Percentiles rank a stretch among this genome's conserved stretches.
These are phyloP conservation scores for Sepioteuthis lessoniana DNA, from an alignment of 2,888 invertebrate genomes.

Conservation along the genomic window DNA sequence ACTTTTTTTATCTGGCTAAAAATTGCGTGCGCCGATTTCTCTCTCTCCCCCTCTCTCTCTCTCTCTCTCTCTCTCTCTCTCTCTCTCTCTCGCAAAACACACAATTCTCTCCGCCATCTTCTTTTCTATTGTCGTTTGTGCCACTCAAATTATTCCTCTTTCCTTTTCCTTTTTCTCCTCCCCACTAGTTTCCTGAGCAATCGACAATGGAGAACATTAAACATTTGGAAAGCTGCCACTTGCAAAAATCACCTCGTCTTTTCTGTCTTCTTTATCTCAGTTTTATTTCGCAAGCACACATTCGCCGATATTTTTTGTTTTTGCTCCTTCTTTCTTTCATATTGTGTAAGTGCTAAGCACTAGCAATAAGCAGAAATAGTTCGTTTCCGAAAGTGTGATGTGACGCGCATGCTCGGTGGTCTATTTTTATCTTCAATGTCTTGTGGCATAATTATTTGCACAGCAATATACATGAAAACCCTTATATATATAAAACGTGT, in stretches of 20 bases:
- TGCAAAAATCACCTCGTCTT: background rate
- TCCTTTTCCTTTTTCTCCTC: background rate
- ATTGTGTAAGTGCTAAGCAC: background rate
- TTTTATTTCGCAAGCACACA: background rate
- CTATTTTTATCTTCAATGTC: background rate
- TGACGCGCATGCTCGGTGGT: background rate
- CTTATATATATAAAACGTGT: background rate
- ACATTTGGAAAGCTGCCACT: background rate
- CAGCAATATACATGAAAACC: background rate
- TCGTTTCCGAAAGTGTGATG: constrained; percentile 7
- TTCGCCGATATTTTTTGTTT: background rate
- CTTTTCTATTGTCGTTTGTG: too few relatives aligned
- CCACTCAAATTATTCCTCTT: background rate
- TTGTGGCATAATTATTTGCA: constrained; percentile 14
- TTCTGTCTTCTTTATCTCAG: background rate
- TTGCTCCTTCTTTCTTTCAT: background rate
- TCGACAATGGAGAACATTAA: constrained; percentile 6
- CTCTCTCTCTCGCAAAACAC: too few relatives aligned
- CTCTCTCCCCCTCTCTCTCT: too few relatives aligned
- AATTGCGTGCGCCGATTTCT: too few relatives aligned
- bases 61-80: too few relatives aligned
- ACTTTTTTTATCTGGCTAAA: too few relatives aligned
- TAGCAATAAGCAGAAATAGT: background rate
- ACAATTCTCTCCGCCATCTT: too few relatives aligned
- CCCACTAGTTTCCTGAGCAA: background rate